Conservation (phyloP, 1,140 invertebrate genomes). For the Cotesia typhae region DNA sequence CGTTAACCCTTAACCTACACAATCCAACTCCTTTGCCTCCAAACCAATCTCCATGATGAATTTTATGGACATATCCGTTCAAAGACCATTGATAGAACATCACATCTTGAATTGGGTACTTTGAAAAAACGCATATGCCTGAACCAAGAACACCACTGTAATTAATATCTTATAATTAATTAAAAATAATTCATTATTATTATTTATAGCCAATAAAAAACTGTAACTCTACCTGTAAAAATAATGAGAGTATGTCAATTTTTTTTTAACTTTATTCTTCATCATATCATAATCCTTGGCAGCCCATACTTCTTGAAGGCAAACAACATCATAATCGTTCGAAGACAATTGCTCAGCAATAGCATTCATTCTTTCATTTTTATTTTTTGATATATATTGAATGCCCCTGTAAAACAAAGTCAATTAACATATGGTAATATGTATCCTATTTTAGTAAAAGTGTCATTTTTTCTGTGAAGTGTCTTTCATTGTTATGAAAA, state of each 20-base stretch:
- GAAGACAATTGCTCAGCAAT: slow-evolving; percentile 78
- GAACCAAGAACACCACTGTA: slow-evolving; percentile 90
- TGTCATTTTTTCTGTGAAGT: neutral
- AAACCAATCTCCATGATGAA: slow-evolving; percentile 98
- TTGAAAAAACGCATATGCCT: slow-evolving; percentile 90
- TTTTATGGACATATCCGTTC: slow-evolving; percentile 97
- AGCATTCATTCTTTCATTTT: slow-evolving; percentile 78
- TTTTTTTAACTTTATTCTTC: slow-evolving; percentile 68
- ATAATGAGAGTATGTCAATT: slow-evolving; percentile 88
- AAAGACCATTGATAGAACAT: slow-evolving; percentile 92
- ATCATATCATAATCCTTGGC: slow-evolving; percentile 80
- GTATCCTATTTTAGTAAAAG: neutral
- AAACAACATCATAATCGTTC: slow-evolving; percentile 85
- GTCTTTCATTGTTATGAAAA: neutral
- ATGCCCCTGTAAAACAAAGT: slow-evolving; percentile 76
- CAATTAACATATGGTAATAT: neutral
- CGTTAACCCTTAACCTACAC: slow-evolving; percentile 76
- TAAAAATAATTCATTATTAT: slow-evolving; percentile 26
- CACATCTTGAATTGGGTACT: slow-evolving; percentile 85
- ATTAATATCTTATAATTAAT: slow-evolving; percentile 30
- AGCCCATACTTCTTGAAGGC: slow-evolving; percentile 93
- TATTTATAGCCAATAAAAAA: slow-evolving; percentile 14
- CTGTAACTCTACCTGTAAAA: slow-evolving; percentile 81
- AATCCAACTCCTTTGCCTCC: slow-evolving; percentile 95
- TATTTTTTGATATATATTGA: slow-evolving; percentile 80